Base-by-base conservation (phyloP, 2,113 vertebrate species). In the Pteruthius melanotis region DNA sequence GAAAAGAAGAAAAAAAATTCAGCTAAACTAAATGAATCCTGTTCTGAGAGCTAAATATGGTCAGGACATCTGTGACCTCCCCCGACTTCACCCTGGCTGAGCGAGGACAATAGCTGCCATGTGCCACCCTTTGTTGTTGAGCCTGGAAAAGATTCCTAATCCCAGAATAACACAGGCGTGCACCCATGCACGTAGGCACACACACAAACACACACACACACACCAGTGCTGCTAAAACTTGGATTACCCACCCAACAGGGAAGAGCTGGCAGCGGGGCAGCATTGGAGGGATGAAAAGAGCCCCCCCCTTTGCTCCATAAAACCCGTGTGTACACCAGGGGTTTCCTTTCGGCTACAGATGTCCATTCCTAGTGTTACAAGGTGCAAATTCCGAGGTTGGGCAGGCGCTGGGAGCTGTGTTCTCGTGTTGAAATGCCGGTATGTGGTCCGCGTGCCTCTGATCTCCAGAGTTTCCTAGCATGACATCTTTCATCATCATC, bases 401-500 rank as follows among this genome's bases (percentile, higher is more conserved):
- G 93, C 94, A 93, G 92, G 40, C 49, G 87, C 94, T 93, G 95
- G 95, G 79, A 96, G 91, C 94, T 92, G 92, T 96, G 90, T 96
- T 97, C 80, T 69, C 80, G 89, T 95, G 95, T 97, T 98, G 94
- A 97, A 97, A 96, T 26, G 24, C 93, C 89, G 83, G 88, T 91
- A 94, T 97, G 96, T 84, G 89, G 93, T 94, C 97, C 93, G 78
- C 95, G 31, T 92, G 90, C 86, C 92, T 96, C 95, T 84, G 96
- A 89, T 95, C 92, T 94, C 76, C 82, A 57, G 93, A 90, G 87
- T 90, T 97, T 95, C 97, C 95, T 94, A 95, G 96, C 96, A 92
- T 97, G 95, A 96, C 96, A 97, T 97, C 97, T 98, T 98, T 98
- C 97, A 97, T 97, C 97, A 96, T 81, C 95, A 94, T 95, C 96